Percentiles rank a stretch among this genome's conserved stretches.
Conservation (phyloP, 2,888 invertebrate genomes). For the Xanthorhoe spadicearia region DNA sequence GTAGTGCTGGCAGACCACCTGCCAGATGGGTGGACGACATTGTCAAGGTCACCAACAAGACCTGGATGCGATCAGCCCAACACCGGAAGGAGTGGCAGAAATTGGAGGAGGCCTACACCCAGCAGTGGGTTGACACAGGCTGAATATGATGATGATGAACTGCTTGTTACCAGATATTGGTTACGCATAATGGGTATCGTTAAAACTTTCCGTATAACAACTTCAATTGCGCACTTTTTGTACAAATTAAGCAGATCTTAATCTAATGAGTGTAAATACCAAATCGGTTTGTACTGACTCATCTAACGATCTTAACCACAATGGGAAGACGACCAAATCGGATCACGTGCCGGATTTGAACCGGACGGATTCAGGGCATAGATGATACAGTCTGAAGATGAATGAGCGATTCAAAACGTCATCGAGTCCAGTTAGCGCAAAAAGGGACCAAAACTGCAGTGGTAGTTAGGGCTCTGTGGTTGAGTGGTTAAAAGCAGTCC, state of each 20-base stretch:
- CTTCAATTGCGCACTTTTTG: constrained; percentile 24
- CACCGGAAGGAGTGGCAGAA: too few relatives aligned
- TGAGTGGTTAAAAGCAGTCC: too few relatives aligned
- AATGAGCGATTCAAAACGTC: neutral
- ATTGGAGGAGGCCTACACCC: too few relatives aligned
- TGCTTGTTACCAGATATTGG: neutral
- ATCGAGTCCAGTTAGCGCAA: neutral
- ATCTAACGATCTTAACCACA: constrained; percentile 28
- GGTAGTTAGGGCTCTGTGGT: too few relatives aligned
- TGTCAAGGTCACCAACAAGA: too few relatives aligned
- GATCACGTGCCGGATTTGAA: constrained; percentile 28
- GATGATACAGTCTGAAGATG: neutral
- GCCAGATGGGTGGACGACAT: too few relatives aligned
- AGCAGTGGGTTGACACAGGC: too few relatives aligned
- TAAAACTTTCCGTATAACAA: neutral
- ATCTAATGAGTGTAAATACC: constrained; percentile 31
- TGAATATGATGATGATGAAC: neutral
- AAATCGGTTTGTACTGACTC: constrained; percentile 25
- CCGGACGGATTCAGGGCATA: constrained; percentile 13
- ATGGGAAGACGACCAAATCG: constrained; percentile 22
- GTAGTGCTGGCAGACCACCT: too few relatives aligned
- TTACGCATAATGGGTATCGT: neutral
- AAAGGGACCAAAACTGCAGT: too few relatives aligned
- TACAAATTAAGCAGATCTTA: constrained; percentile 26
- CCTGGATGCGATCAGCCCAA: too few relatives aligned